Conservation (phyloP, 2,888 invertebrate species). For the Aproaerema taeniolella region DNA sequence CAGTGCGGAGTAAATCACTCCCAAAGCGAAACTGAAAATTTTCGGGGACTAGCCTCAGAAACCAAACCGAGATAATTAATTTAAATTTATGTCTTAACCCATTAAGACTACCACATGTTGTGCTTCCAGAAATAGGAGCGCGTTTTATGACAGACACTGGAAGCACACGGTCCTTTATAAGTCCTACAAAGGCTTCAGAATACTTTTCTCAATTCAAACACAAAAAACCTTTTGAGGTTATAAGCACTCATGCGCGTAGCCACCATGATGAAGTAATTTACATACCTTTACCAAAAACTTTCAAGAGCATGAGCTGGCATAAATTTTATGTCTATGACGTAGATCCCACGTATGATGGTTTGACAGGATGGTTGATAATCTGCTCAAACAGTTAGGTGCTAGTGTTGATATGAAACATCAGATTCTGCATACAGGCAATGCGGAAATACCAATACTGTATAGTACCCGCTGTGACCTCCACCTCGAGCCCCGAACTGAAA, state of each 20-base stretch:
- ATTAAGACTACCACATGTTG: conserved; percentile 16
- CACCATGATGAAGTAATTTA: conserved; percentile 6
- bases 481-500: conserved; percentile 2
- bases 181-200: conserved; percentile 2
- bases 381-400: conserved; percentile 13
- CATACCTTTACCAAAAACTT: conserved; percentile 9
- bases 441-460: conserved; percentile 9
- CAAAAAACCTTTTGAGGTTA: conserved; percentile 7
- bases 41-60: conserved; percentile 5
- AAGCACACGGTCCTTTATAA: conserved; percentile 15
- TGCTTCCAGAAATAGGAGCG: conserved; percentile 15
- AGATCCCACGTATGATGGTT: conserved; percentile 8
- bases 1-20: not conserved
- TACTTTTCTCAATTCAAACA: conserved; percentile 7
- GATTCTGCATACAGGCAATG: conserved; percentile 3
- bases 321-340: conserved; percentile 11
- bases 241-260: conserved; percentile 8
- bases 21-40: conserved; percentile 3
- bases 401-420: conserved; percentile 9
- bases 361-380: conserved; percentile 12
- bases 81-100: conserved; percentile 2
- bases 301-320: not conserved
- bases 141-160: conserved; percentile 15
- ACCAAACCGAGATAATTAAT: conserved; percentile 7
- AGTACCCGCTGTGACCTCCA: not conserved